Evolutionary conservation across 2,113 vertebrate genomes (phyloP).

Genomic region (Syrrhaptes paradoxus): DNA sequence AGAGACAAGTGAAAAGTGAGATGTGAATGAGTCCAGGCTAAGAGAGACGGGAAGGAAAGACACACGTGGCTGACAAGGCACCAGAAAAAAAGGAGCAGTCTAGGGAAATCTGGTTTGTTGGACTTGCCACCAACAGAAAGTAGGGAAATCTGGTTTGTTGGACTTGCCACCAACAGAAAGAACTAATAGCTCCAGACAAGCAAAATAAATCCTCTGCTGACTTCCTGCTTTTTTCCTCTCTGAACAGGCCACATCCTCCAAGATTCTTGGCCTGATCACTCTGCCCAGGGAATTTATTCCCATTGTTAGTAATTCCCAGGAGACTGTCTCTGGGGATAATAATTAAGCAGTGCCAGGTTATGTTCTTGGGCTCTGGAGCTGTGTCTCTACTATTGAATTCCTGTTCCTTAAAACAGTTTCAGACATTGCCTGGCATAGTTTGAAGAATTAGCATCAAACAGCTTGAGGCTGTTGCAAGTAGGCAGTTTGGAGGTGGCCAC

Average conservation of each 20-base stretch:
- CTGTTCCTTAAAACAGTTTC: neutral
- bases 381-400: neutral
- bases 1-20: neutral
- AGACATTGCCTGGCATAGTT: neutral
- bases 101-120: neutral
- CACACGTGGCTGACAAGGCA: neutral
- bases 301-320: neutral
- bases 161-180: neutral
- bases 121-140: neutral
- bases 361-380: neutral
- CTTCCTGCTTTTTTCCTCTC: neutral
- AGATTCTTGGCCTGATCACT: neutral
- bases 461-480: neutral
- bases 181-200: neutral
- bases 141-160: neutral
- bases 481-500: neutral
- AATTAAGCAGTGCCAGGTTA: neutral
- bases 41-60: neutral
- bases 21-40: neutral
- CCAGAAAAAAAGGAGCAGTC: neutral
- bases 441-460: neutral
- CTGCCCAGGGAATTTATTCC: neutral
- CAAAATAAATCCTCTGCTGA: neutral
- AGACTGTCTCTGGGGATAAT: neutral
- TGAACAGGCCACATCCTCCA: neutral